A percentile compares a stretch with the other conserved stretches of the same genome.
These are phyloP conservation scores for Ornithorhynchus anatinus DNA, from an alignment of 2,113 vertebrate genomes.

Conservation along the genomic window DNA sequence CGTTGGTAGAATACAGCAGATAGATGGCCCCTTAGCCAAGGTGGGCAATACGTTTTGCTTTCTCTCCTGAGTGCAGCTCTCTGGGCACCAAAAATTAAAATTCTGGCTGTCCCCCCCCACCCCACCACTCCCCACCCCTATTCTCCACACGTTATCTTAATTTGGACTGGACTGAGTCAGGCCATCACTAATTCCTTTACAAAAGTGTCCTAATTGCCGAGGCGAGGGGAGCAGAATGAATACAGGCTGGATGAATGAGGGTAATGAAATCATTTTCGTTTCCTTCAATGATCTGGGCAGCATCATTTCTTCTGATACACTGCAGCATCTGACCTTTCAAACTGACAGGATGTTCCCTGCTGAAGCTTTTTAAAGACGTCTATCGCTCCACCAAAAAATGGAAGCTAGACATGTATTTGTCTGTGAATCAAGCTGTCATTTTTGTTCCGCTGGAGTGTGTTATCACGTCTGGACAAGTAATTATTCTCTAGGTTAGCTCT, in stretches of 20 bases:
- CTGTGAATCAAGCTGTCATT: slow-evolving; percentile 75
- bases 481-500: slow-evolving; percentile 65
- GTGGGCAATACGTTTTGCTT: too few species aligned
- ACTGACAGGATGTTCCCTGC: slow-evolving; percentile 66
- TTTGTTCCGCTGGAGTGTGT: slow-evolving; percentile 66
- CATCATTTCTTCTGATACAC: slow-evolving; percentile 66
- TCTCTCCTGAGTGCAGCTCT: too few species aligned
- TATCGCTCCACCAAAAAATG: slow-evolving; percentile 68
- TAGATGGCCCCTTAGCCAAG: too few species aligned
- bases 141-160: too few species aligned
- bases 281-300: slow-evolving; percentile 50
- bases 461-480: slow-evolving; percentile 68
- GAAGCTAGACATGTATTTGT: slow-evolving; percentile 68
- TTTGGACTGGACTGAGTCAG: slow-evolving; percentile 26
- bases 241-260: slow-evolving; percentile 56
- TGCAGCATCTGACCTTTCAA: slow-evolving; percentile 73
- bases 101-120: too few species aligned
- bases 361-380: slow-evolving; percentile 67
- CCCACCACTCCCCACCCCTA: too few species aligned
- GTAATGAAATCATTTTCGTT: slow-evolving; percentile 67
- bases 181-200: slow-evolving; percentile 24
- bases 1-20: too few species aligned
- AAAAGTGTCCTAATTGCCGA: slow-evolving; percentile 49
- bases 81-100: too few species aligned
- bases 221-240: slow-evolving; percentile 47